Conservation (phyloP, 30 jellyfish, hydroid and myxozoan species). For the Sanderia malayensis region DNA sequence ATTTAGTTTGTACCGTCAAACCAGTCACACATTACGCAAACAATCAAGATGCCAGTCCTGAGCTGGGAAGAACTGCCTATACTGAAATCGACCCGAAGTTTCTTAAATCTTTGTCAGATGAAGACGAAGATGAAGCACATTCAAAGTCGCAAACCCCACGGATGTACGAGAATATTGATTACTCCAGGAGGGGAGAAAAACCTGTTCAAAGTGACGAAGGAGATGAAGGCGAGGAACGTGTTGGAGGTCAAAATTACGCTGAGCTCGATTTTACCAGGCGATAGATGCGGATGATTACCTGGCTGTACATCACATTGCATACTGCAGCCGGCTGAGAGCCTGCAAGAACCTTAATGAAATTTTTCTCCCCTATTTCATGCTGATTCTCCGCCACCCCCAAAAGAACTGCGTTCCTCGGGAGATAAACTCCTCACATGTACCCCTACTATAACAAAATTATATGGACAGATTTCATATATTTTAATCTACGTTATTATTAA, state of each 20-base stretch:
- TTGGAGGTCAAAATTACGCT: slow-evolving; percentile 64
- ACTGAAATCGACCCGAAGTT: slow-evolving; percentile 80
- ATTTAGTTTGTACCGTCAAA: slow-evolving; percentile 88
- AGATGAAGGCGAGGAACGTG: slow-evolving; percentile 33
- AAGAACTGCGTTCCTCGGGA: too few relatives aligned
- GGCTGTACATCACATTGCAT: too few relatives aligned
- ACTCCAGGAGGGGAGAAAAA: neutral
- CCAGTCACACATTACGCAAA: slow-evolving; percentile 89
- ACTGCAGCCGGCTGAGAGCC: too few relatives aligned
- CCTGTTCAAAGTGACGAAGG: slow-evolving; percentile 14
- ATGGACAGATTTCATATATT: too few relatives aligned
- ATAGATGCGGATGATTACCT: too few relatives aligned
- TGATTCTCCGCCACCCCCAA: too few relatives aligned
- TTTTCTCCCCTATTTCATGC: too few relatives aligned
- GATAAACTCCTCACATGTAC: too few relatives aligned
- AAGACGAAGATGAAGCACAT: slow-evolving; percentile 17
- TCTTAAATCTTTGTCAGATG: slow-evolving; percentile 28
- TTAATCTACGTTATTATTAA: too few relatives aligned
- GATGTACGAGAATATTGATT: slow-evolving; percentile 34
- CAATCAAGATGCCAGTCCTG: slow-evolving; percentile 71
- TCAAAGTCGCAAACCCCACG: slow-evolving; percentile 8
- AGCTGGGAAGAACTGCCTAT: slow-evolving; percentile 65
- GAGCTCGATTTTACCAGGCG: slow-evolving; percentile 70
- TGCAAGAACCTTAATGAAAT: too few relatives aligned
- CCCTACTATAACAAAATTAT: too few relatives aligned